phyloP scores from a whole-genome alignment of 2,113 vertebrate species.

The Perca schrenkii region DNA sequence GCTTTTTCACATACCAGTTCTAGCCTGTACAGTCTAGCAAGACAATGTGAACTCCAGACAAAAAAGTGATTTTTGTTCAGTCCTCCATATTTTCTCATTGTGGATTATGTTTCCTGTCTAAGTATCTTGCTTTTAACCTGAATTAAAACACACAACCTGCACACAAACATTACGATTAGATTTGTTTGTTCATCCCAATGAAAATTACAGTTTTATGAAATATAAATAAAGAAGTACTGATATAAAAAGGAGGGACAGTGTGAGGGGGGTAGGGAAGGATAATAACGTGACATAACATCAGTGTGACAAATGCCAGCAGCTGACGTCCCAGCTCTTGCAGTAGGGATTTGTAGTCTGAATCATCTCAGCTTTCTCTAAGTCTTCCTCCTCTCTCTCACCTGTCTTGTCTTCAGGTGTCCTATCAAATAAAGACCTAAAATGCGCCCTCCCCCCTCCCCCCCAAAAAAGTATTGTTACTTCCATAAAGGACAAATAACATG shows the following conservation, averaged over 20 bases:
- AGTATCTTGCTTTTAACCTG: neutral
- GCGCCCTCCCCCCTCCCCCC: no score
- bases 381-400: neutral
- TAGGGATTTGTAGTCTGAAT: conserved; percentile 1
- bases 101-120: neutral
- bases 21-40: neutral
- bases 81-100: neutral
- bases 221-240: neutral
- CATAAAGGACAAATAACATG: no score
- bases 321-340: conserved; percentile 7
- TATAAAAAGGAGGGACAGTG: neutral
- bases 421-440: no score
- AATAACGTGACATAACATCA: conserved; percentile 3
- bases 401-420: no score
- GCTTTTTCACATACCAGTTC: neutral
- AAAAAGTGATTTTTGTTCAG: neutral
- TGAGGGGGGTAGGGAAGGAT: neutral
- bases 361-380: conserved; percentile 26
- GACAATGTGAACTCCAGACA: neutral
- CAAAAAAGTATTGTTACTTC: no score
- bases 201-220: neutral
- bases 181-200: conserved; percentile 1
- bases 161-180: neutral
- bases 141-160: neutral
- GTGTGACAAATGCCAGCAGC: conserved; percentile 44